phyloP scores from a whole-genome alignment of 1,140 invertebrate genomes.

The Agrypnia vestita region DNA sequence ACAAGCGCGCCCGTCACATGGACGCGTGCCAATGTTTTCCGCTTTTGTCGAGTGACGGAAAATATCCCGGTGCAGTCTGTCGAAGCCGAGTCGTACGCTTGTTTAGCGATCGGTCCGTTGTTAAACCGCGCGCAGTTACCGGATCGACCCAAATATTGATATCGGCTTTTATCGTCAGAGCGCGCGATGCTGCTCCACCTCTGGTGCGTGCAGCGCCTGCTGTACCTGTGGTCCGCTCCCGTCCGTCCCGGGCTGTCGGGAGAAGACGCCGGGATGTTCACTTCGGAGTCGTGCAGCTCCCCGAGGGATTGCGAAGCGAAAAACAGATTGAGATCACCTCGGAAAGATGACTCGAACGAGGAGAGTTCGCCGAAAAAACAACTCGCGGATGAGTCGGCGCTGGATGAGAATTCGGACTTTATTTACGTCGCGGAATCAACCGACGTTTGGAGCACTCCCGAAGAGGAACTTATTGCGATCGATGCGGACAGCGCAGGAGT shows the following conservation, averaged over 20 bases:
- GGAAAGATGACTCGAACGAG: conserved; percentile 20
- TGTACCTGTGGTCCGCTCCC: conserved; percentile 17
- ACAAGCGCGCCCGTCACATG: conserved; percentile 9
- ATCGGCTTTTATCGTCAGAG: too few relatives aligned
- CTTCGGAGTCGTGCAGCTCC: conserved; percentile 5
- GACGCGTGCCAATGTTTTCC: conserved; percentile 26
- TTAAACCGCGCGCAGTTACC: too few relatives aligned
- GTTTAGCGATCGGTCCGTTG: neutral
- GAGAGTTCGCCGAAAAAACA: neutral
- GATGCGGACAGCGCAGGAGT: too few relatives aligned
- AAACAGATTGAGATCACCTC: conserved; percentile 6
- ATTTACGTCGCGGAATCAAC: neutral
- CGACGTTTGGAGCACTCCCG: neutral
- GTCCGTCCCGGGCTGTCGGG: neutral
- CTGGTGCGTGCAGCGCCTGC: conserved; percentile 35
- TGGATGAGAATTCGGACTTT: conserved; percentile 20
- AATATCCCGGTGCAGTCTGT: neutral
- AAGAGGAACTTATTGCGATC: too few relatives aligned
- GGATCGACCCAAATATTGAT: too few relatives aligned
- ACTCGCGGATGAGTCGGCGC: neutral
- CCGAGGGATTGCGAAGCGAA: neutral
- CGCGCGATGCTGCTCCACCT: conserved; percentile 17
- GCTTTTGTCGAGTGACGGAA: conserved; percentile 16
- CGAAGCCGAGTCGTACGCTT: neutral
- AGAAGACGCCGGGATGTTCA: conserved; percentile 13